Evolutionary conservation across 2,797 vertebrate genomes (phyloP), one percentile per base, ranked within the genome.

Genomic region (Gymnoscopelus braueri): DNA sequence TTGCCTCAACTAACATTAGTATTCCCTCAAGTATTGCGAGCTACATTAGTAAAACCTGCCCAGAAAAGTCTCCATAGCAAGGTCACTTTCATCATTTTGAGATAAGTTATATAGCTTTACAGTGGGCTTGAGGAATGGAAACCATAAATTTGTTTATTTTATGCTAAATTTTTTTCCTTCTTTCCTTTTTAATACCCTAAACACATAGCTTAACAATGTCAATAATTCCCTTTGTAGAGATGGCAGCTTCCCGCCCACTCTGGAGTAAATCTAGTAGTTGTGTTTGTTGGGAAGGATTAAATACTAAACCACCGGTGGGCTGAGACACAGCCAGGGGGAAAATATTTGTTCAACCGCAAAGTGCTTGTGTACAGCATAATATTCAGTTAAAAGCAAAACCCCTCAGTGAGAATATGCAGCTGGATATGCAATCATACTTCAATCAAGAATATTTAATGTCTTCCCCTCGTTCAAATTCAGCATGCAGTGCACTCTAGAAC

Each of bases 261-360:
- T 71, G 65, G 66, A 75, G 84, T 83, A 78, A 77, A 77, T 79
- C 60, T 74, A 67, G 67, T 82, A 62, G 81, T 78, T 82, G 83
- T 78, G 87, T 89, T 90, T 86, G 89, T 87, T 86, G 81, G 69
- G 84, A 83, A 87, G 85, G 86, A 90, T 89, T 90, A 90, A 87
- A 74, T 66, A 72, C 74, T 87, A 90, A 88, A 89, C 80, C 86
- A 88, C 87, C 69, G 69, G 79, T 91, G 89, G 89, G 88, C 84
- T 81, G 85, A 90, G 85, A 81, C 83, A 56, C 72, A 88, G 91
- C 88, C 89, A 85, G 83, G 89, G 90, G 85, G 83, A 80, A 90
- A 88, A 90, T 89, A 90, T 90, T 91, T 90, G 89, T 89, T 89
- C 90, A 93, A 92, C 84, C 88, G 87, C 83, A 89, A 92, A 91